Percentiles rank a stretch among this genome's conserved stretches.
phyloP scores from a whole-genome alignment of 2,888 invertebrate species.

The Phania funesta region DNA sequence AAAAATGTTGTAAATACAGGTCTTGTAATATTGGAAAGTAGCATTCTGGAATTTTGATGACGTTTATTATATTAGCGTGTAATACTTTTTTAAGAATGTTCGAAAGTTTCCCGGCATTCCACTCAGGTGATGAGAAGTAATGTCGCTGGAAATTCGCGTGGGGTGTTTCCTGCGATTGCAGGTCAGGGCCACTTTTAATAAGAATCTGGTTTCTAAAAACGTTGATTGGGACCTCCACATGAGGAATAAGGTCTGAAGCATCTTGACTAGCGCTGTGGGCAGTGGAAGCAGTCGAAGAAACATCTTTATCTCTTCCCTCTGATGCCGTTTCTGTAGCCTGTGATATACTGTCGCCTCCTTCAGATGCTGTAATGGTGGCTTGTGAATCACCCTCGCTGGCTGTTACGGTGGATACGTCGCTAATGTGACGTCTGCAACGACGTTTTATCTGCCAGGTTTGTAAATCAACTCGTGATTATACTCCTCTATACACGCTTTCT shows the following conservation, averaged over 20 bases:
- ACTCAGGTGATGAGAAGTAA: no score
- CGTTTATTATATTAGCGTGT: no score
- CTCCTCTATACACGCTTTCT: no score
- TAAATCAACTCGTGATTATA: background rate
- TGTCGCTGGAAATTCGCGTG: background rate
- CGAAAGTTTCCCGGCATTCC: no score
- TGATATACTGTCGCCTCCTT: background rate
- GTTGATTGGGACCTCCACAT: conserved; percentile 57
- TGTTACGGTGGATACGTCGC: background rate
- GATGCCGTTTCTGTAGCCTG: background rate
- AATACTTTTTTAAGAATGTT: no score
- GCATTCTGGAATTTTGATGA: no score
- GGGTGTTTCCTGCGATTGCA: background rate
- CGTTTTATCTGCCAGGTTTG: background rate
- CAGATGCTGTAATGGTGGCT: background rate
- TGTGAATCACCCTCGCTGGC: background rate
- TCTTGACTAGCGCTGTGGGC: no score
- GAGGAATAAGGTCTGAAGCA: no score
- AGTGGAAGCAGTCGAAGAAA: conserved; percentile 55
- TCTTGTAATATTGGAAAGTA: no score
- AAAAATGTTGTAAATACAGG: background rate
- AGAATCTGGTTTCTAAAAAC: conserved; percentile 65
- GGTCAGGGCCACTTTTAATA: conserved; percentile 23
- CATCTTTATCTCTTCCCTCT: background rate
- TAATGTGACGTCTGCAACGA: background rate